Evolutionary conservation across 2,888 invertebrate genomes (phyloP), one percentile per base, ranked within the genome.

Genomic region (Stenodema calcarata): DNA sequence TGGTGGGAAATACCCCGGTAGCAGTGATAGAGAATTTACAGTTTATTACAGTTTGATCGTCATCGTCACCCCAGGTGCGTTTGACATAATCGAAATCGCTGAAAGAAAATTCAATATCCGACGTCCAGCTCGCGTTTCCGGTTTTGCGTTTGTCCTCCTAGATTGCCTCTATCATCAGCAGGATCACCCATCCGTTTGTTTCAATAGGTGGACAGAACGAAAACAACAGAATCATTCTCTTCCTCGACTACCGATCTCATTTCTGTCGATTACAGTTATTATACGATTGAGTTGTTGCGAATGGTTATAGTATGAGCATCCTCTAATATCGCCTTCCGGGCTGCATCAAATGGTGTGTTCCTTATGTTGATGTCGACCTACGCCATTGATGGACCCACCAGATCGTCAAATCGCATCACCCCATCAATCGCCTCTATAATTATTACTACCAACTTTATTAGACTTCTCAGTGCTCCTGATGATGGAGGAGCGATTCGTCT

Each of bases 241-340:
- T 73, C 73, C 73, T 73, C 73, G 73, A 73, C 73, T 73, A 73
- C 73, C 73, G 73, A 73, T 73, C 73, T 73, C 35, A 73, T 73
- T 28, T 35, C 30, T 73, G 30, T 73, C 30, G 73, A 73, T 73
- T 28, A 28, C 28, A 28, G 35, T 73, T 18, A 73, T 73, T 73
- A 73, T 28, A 73, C 73, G 73, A 16, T 73, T 35, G 73, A 73
- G 30, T 73, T 35, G 73, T 73, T 35, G 30, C 73, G 30, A 35
- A 54, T 54, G 54, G 54, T 18, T 54, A 18, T 9, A 35, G 35
- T 35, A 7, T 35, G 18, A 54, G 54, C 16, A 54, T 54, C 54
- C 54, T 54, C 18, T 18, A 18, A 54, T 54, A 18, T 54, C 54
- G 18, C 54, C 1, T 18, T 18, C n/a, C n/a, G n/a, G 23, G 54